Base-by-base conservation (phyloP, 2,797 vertebrate species). In the Tarsius wallacei region DNA sequence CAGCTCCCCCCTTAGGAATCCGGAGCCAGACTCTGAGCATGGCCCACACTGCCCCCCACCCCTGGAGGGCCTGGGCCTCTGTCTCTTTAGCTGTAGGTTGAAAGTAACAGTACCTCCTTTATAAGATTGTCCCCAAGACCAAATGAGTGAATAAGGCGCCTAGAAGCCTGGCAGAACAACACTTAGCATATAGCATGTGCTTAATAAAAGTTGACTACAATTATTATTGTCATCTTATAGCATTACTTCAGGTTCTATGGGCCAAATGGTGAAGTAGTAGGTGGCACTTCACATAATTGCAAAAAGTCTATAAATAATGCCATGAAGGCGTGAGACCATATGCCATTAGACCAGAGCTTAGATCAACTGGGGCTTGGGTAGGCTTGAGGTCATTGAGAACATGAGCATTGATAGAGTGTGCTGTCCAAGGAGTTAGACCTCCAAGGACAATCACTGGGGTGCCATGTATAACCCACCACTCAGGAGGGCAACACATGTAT, bases 401-500 rank as follows among this genome's bases (percentile, higher is more conserved):
- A 7, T 22, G 6, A 15, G 73, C 28, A 78, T 33, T 15, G 49
- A 36, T 1, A 12, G 15, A 36, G 10, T 5, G 0, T 33, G n/a
- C 64, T 53, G 55, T 22, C 36, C 33, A 66, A 88, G 82, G 47
- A 94, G 17, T 49, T 31, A 80, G 53, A 70, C 42, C 21, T 55
- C 31, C 11, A 11, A 87, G 70, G 42, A 81, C 57, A 94, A 28
- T 10, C 4, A 5, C 51, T 64, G 6, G 33, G 57, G 22, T 15
- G 49, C 66, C 5, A 3, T 0, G 9, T 17, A 15, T 26, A 70
- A 74, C 76, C 47, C 49, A 57, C 8, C 13, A 17, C 49, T 22
- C 19, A 21, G 16, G 13, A 31, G 15, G 1, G 14, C 9, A 10
- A 7, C 2, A 0, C 1, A 2, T 49, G 7, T 51, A 21, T 5